Conservation (phyloP, 2,797 vertebrate species). For the Taenioides sp. region DNA sequence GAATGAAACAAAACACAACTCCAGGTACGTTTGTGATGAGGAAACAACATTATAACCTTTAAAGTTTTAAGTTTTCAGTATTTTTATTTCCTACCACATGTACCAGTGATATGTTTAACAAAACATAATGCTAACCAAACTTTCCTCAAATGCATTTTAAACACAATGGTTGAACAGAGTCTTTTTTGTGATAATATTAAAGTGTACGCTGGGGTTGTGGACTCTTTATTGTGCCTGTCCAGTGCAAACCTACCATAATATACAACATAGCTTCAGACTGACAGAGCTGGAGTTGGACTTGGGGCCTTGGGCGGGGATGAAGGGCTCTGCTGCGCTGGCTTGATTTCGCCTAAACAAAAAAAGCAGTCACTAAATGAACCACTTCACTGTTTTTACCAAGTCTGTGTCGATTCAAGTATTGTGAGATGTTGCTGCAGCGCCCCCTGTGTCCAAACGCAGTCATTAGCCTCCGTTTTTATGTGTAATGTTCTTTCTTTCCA, state of each 20-base stretch:
- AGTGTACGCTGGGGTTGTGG: constrained; percentile 11
- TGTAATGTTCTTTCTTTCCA: constrained; percentile 24
- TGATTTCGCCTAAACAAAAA: constrained; percentile 12
- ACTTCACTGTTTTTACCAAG: not conserved
- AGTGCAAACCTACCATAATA: constrained; percentile 71
- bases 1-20: no score
- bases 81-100: no score
- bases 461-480: constrained; percentile 3
- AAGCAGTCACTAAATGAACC: constrained; percentile 31
- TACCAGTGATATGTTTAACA: no score
- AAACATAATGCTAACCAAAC: no score
- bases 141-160: not conserved
- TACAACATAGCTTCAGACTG: constrained; percentile 47
- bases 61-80: no score
- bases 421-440: constrained; percentile 22
- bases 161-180: not conserved
- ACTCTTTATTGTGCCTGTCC: constrained; percentile 43
- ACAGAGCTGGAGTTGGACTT: constrained; percentile 9
- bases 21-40: no score
- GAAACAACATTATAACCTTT: no score
- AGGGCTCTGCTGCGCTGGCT: not conserved
- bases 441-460: constrained; percentile 7
- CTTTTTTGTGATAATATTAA: constrained; percentile 12
- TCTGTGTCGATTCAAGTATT: constrained; percentile 71
- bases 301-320: not conserved